A percentile compares a stretch with the other conserved stretches of the same genome.
These are phyloP conservation scores for Tetramorium parvispinum DNA, from an alignment of 1,140 invertebrate species.

Conservation along the genomic window DNA sequence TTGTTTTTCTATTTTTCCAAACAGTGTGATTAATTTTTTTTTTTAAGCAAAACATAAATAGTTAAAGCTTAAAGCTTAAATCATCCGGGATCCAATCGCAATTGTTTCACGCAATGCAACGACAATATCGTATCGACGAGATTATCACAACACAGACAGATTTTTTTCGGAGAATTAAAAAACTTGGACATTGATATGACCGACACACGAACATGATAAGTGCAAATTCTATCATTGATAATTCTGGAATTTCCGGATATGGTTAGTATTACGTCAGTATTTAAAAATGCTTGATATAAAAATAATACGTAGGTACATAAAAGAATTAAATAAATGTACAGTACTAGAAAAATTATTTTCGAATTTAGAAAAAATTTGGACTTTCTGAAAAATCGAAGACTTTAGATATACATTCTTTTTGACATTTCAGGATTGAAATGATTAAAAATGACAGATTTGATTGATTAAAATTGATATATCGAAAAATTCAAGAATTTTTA, in stretches of 20 bases:
- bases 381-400: background rate
- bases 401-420: background rate
- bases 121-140: background rate
- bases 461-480: background rate
- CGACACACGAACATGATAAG: background rate
- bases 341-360: background rate
- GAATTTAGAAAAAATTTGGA: background rate
- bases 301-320: background rate
- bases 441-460: background rate
- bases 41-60: background rate
- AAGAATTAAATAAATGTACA: background rate
- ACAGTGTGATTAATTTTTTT: background rate
- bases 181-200: background rate
- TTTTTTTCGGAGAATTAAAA: background rate
- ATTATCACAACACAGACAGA: background rate
- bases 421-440: background rate
- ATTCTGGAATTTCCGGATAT: slow-evolving; percentile 17
- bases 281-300: background rate
- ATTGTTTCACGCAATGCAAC: background rate
- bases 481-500: background rate
- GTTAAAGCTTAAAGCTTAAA: background rate
- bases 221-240: slow-evolving; percentile 1
- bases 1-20: background rate
- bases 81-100: background rate
- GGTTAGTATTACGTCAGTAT: background rate